Evolutionary conservation across 2,888 invertebrate species (phyloP).

Genomic region (Blera fallax): DNA sequence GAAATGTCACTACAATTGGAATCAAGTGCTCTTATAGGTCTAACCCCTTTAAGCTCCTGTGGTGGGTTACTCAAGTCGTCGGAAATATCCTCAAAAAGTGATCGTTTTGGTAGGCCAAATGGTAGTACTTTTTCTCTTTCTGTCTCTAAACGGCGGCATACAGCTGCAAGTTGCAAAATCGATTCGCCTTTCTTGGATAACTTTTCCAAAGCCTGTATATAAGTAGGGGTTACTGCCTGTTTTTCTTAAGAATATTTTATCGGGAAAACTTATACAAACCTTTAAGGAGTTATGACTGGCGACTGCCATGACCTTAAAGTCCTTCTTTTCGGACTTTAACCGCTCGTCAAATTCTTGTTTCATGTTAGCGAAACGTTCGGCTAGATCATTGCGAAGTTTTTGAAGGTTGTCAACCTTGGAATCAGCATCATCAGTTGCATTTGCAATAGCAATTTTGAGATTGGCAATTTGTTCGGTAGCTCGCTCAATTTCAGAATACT

Average conservation of each 20-base stretch:
- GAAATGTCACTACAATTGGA: not conserved
- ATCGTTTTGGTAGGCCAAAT: constrained; percentile 75
- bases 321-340: constrained; percentile 82
- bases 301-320: constrained; percentile 85
- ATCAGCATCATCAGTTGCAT: constrained; percentile 81
- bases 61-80: constrained; percentile 80
- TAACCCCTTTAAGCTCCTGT: constrained; percentile 73
- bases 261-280: constrained; percentile 60
- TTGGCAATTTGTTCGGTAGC: constrained; percentile 78
- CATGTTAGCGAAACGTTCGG: constrained; percentile 82
- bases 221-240: too few species aligned
- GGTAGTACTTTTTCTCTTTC: constrained; percentile 83
- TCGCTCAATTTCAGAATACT: constrained; percentile 79
- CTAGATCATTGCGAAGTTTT: constrained; percentile 82
- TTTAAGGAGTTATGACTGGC: constrained; percentile 83
- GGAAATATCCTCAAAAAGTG: constrained; percentile 76
- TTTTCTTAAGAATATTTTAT: not conserved
- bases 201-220: constrained; percentile 82
- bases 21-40: not conserved
- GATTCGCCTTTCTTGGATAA: constrained; percentile 84
- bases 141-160: constrained; percentile 87
- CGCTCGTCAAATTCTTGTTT: constrained; percentile 83
- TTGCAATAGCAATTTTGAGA: constrained; percentile 83
- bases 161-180: constrained; percentile 84
- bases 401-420: constrained; percentile 82